Conservation (phyloP, 2,113 vertebrate genomes). For the Tragelaphus strepsiceros region DNA sequence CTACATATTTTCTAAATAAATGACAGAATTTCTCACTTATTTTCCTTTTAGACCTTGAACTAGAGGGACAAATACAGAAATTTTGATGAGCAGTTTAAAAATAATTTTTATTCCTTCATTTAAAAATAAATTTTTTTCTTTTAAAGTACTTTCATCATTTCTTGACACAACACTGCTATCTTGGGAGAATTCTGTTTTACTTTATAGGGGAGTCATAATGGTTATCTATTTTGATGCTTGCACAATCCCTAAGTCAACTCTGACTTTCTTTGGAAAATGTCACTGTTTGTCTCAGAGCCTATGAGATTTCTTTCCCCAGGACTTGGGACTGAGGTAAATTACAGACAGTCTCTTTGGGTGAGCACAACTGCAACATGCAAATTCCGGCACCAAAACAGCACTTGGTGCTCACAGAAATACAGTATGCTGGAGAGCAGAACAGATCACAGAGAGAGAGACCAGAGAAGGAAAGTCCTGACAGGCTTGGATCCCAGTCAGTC, state of each 20-base stretch:
- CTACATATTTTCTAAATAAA: background rate
- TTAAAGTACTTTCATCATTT: background rate
- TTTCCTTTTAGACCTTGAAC: background rate
- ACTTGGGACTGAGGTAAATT: background rate
- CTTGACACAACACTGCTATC: background rate
- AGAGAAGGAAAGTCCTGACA: background rate
- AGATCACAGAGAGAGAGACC: background rate
- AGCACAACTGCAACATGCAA: background rate
- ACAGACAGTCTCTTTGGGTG: background rate
- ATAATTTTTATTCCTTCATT: background rate
- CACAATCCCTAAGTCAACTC: background rate
- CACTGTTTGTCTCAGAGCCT: background rate
- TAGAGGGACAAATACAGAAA: background rate
- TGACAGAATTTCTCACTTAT: background rate
- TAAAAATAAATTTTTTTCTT: background rate
- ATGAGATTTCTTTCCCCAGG: background rate
- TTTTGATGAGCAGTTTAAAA: background rate
- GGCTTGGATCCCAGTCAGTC: background rate
- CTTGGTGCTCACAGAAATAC: background rate
- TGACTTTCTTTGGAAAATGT: background rate
- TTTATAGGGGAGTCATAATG: background rate
- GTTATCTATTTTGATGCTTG: background rate
- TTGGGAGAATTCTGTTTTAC: background rate
- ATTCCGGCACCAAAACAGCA: background rate
- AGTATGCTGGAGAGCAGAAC: background rate